Conservation (phyloP, 1,140 invertebrate genomes). For the Pentalonia nigronervosa region DNA sequence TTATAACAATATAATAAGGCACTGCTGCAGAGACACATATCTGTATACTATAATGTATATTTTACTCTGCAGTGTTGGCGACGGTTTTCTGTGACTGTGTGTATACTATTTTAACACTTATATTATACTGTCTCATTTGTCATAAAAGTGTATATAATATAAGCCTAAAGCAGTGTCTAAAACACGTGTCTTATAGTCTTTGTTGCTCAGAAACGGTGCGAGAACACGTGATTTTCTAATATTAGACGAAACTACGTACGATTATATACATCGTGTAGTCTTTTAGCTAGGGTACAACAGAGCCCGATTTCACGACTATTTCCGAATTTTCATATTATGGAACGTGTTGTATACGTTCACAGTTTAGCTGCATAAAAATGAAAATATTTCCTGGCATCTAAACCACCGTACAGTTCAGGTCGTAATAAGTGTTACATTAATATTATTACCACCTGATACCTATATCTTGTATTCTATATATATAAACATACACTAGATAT, state of each 20-base stretch:
- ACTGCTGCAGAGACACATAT: background rate
- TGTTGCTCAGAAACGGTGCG: background rate
- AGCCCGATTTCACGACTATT: background rate
- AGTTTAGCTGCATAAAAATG: background rate
- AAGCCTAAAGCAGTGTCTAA: background rate
- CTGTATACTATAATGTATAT: background rate
- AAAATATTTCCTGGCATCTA: background rate
- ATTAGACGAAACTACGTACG: slow-evolving; percentile 1
- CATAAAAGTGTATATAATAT: background rate
- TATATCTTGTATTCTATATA: background rate
- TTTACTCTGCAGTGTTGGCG: background rate
- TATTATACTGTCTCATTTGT: background rate
- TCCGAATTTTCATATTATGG: background rate
- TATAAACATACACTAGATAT: background rate
- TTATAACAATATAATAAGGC: slow-evolving; percentile 15
- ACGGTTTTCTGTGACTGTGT: background rate
- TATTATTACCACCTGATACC: background rate
- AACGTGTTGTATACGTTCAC: background rate
- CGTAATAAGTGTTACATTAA: background rate
- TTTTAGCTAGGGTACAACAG: background rate
- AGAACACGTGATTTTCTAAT: slow-evolving; percentile 18
- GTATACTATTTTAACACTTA: background rate
- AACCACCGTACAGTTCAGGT: background rate
- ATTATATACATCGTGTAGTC: background rate
- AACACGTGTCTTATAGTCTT: background rate